Evolutionary conservation across 1,140 invertebrate genomes (phyloP).

Genomic region (Orchestia grillus): DNA sequence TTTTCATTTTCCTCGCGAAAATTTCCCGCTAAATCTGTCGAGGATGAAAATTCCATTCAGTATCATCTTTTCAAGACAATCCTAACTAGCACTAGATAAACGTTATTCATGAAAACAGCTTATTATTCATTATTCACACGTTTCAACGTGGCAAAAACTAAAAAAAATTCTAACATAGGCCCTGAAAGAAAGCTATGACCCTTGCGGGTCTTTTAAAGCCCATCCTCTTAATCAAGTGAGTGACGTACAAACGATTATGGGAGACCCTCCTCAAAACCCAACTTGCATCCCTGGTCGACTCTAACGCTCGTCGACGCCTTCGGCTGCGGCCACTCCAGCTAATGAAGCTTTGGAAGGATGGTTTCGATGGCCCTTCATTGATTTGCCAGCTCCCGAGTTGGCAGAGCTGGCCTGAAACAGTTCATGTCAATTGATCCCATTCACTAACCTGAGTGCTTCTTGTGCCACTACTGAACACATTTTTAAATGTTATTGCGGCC

Average conservation of each 20-base stretch:
- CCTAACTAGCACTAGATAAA: neutral
- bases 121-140: neutral
- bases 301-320: neutral
- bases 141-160: neutral
- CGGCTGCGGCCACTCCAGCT: slow-evolving; percentile 1
- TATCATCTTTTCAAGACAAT: neutral
- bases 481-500: neutral
- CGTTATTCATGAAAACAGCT: neutral
- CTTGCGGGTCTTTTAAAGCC: neutral
- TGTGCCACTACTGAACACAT: neutral
- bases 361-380: slow-evolving; percentile 15
- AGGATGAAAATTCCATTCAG: neutral
- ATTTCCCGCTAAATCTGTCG: neutral
- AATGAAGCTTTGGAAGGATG: slow-evolving; percentile 36
- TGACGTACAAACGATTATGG: neutral
- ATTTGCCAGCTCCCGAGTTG: neutral
- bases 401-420: neutral
- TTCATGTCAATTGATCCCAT: neutral
- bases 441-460: neutral
- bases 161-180: neutral
- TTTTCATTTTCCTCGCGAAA: neutral
- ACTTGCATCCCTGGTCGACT: neutral
- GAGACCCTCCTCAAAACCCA: neutral
- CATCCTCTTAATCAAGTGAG: neutral
- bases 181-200: neutral